These are phyloP conservation scores for Cuculus canorus DNA, from an alignment of 2,797 vertebrate species.

Conservation along the genomic window DNA sequence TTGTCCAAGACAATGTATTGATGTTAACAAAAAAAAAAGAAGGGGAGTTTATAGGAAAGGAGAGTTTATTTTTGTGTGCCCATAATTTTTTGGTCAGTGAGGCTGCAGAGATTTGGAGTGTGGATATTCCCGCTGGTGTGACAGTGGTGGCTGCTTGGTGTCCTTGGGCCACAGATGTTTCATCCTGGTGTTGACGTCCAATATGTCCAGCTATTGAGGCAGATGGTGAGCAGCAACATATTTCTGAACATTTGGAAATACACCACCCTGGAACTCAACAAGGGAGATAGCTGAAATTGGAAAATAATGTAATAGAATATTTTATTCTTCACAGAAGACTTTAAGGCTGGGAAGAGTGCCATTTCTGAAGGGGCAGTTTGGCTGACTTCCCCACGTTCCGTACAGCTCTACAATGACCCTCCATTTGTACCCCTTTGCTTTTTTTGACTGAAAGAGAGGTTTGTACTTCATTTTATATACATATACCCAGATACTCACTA, in stretches of 20 bases:
- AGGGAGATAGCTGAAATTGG: conserved; percentile 79
- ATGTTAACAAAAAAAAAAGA: not conserved
- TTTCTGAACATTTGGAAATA: conserved; percentile 79
- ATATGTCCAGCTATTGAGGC: conserved; percentile 84
- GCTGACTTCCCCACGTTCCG: conserved; percentile 33
- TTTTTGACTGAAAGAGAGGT: not conserved
- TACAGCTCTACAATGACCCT: conserved; percentile 6
- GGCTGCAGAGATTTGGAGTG: not conserved
- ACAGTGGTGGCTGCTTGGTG: conserved; percentile 53
- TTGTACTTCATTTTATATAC: not conserved
- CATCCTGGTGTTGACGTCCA: conserved; percentile 83
- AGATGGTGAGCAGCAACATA: conserved; percentile 86
- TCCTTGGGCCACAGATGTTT: conserved; percentile 75
- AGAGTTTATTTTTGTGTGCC: not conserved
- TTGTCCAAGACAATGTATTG: not conserved
- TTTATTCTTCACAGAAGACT: conserved; percentile 82
- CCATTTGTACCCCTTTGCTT: not conserved
- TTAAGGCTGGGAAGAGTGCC: conserved; percentile 72
- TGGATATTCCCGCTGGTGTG: not conserved
- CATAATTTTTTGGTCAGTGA: not conserved
- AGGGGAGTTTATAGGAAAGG: not conserved
- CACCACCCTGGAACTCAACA: conserved; percentile 74
- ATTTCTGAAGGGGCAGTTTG: conserved; percentile 62
- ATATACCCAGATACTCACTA: not conserved
- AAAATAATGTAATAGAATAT: conserved; percentile 92